Evolutionary conservation across 2,888 invertebrate species (phyloP), one percentile per base, ranked within the genome.

Genomic region (Troides oblongomaculatus): DNA sequence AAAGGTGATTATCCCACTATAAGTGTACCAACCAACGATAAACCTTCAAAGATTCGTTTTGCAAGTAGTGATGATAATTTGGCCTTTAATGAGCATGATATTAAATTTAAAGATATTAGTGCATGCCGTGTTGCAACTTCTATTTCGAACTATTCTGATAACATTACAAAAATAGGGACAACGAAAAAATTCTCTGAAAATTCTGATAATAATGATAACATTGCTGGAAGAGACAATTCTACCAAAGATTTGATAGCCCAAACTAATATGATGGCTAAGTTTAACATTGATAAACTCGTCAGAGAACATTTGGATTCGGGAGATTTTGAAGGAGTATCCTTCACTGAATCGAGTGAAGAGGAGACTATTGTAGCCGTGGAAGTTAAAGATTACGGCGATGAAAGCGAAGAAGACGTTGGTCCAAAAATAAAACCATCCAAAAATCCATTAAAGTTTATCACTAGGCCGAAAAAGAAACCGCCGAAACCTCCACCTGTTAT

Each of bases 1-100:
- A 92, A 92, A 93, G 93, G 93, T 93, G 93, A 93, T 74, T 92
- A 90, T 87, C 79, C 79, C 71, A 80, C 81, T 78, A 80, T 90
- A 80, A 84, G 78, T 79, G 84, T 90, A 79, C 88, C 89, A 64
- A 80, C 85, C 78, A 88, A 81, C 77, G 90, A 91, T 72, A 87
- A 89, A 70, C 88, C 89, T 72, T 82, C 84, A 66, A 87, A 84
- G 77, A 88, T 88, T 75, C 87, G 88, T 60, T 82, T 90, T 72
- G 89, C 89, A 59, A 89, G 89, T 83, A 90, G 90, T 77, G 90
- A 92, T 64, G 91, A 90, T 68, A 89, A 89, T 81, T 88, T 90
- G 79, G 81, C 84, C 75, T 90, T 87, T 78, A 89, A 87, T 79
- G 89, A 87, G 87, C 92, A 91, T 88, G 92, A 88, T 84, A 87